phyloP scores from a whole-genome alignment of 2,113 vertebrate species.

The Phasianus colchicus region DNA sequence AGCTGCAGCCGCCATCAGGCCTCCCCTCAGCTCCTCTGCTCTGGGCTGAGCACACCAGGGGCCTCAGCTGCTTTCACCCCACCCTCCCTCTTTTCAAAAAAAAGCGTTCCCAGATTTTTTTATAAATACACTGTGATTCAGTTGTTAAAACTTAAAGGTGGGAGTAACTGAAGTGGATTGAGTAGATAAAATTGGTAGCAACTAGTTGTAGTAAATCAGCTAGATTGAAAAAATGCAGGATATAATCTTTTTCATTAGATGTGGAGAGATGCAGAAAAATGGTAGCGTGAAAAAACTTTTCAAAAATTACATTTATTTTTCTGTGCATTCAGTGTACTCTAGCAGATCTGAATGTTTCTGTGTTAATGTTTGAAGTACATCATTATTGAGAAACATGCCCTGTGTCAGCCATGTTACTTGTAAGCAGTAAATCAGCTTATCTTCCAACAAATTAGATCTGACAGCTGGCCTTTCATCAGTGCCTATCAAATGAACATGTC shows the following conservation, averaged over 20 bases:
- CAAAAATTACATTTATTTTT: not conserved
- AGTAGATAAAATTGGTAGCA: not conserved
- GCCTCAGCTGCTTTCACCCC: no score
- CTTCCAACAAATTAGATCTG: conserved; percentile 59
- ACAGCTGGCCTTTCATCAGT: conserved; percentile 64
- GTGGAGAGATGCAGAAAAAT: not conserved
- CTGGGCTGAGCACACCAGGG: no score
- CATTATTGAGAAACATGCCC: not conserved
- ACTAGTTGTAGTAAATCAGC: not conserved
- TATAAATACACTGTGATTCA: not conserved
- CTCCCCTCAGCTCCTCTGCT: not conserved
- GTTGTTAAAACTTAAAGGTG: not conserved
- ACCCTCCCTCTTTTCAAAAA: not conserved
- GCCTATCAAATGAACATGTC: conserved; percentile 52
- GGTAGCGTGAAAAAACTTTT: not conserved
- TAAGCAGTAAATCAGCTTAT: conserved; percentile 72
- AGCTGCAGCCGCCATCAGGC: not conserved
- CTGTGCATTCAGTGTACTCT: not conserved
- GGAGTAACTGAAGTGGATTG: not conserved
- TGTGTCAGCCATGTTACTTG: conserved; percentile 34
- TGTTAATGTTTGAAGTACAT: not conserved
- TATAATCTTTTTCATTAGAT: no score
- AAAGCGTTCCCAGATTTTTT: not conserved
- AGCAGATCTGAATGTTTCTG: not conserved
- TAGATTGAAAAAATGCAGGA: not conserved